A percentile compares a stretch with the other conserved stretches of the same genome.
Evolutionary conservation across 2,113 vertebrate genomes (phyloP).

Genomic region (Myiopsitta monachus): DNA sequence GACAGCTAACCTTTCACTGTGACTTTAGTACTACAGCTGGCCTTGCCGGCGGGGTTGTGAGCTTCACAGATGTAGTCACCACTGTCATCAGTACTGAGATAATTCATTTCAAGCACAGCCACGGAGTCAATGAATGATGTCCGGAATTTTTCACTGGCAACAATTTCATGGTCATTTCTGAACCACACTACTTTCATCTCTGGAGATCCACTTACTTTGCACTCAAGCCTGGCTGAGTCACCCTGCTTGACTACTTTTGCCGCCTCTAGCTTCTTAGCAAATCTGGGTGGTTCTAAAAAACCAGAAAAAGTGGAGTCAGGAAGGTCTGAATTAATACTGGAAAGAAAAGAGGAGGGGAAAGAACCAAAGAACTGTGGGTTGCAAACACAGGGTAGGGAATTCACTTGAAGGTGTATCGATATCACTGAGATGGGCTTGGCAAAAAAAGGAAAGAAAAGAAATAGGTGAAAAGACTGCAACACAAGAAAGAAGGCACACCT

Average conservation of each 20-base stretch:
- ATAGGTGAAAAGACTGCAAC: neutral
- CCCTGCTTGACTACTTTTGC: constrained; percentile 88
- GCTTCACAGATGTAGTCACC: constrained; percentile 97
- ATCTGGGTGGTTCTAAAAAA: constrained; percentile 95
- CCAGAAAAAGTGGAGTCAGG: constrained; percentile 52
- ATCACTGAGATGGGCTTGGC: constrained; percentile 28
- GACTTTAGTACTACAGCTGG: constrained; percentile 92
- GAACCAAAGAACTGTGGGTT: neutral
- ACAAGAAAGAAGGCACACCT: constrained; percentile 76
- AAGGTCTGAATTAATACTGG: neutral
- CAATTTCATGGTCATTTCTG: constrained; percentile 89
- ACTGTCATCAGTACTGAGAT: constrained; percentile 81
- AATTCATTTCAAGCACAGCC: constrained; percentile 87
- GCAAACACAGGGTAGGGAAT: neutral
- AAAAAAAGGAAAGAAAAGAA: neutral
- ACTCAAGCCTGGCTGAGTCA: constrained; percentile 86
- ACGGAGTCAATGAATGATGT: constrained; percentile 88
- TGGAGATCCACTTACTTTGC: constrained; percentile 90
- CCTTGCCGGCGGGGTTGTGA: constrained; percentile 91
- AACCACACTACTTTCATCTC: constrained; percentile 91
- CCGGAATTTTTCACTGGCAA: constrained; percentile 82
- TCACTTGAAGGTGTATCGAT: neutral
- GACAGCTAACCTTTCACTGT: constrained; percentile 90
- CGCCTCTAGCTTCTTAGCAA: constrained; percentile 91
- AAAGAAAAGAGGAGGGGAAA: constrained; percentile 12